A percentile compares a stretch with the other conserved stretches of the same genome.
Evolutionary conservation across 2,113 vertebrate genomes (phyloP).

Genomic region (Sprattus sprattus): DNA sequence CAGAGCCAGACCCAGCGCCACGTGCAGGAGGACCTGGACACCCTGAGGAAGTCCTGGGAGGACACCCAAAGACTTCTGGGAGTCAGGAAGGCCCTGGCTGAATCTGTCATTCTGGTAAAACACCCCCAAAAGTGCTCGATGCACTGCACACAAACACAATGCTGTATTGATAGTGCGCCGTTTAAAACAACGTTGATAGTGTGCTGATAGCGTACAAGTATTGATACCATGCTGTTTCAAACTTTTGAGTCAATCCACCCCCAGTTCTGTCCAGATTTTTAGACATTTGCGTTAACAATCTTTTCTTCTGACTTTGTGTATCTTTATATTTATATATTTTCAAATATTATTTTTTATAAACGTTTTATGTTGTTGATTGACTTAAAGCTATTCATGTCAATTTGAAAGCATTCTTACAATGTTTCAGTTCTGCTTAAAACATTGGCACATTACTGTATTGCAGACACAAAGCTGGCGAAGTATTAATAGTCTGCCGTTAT

Average conservation of each 20-base stretch:
- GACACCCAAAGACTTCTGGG: slow-evolving; percentile 60
- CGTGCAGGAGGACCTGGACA: slow-evolving; percentile 68
- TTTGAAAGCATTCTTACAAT: not conserved
- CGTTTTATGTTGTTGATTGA: too few relatives aligned
- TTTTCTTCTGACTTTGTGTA: too few relatives aligned
- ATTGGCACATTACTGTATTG: not conserved
- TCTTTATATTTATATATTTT: too few relatives aligned
- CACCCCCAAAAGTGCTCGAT: not conserved
- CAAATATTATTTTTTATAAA: too few relatives aligned
- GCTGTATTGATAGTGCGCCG: not conserved
- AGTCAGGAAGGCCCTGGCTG: slow-evolving; percentile 56
- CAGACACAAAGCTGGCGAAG: not conserved
- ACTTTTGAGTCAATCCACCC: not conserved
- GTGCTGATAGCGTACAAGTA: too few relatives aligned
- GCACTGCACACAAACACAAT: not conserved
- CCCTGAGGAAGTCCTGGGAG: slow-evolving; percentile 75
- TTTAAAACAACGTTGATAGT: not conserved
- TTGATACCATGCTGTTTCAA: too few relatives aligned
- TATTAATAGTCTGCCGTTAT: not conserved
- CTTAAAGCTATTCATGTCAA: too few relatives aligned
- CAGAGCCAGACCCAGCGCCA: slow-evolving; percentile 48
- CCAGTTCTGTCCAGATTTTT: not conserved
- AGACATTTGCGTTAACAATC: too few relatives aligned
- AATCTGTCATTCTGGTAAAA: slow-evolving; percentile 66
- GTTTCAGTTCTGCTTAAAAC: not conserved